A percentile compares a stretch with the other conserved stretches of the same genome.
Conservation (phyloP, 2,797 vertebrate species). For the Epinephelus malabaricus region DNA sequence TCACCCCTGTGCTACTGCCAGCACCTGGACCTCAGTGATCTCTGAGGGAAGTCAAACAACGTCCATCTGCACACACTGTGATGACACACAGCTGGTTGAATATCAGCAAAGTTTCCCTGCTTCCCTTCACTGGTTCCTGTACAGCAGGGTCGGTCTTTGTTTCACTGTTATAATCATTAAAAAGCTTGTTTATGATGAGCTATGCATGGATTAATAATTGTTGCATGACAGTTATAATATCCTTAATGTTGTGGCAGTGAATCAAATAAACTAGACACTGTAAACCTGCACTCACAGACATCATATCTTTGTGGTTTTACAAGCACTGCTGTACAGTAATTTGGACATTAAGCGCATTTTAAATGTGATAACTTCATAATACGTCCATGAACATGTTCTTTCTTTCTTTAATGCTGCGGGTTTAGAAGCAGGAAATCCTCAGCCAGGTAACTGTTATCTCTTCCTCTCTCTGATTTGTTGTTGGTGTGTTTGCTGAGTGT, state of each 20-base stretch:
- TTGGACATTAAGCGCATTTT: background rate
- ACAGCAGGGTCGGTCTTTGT: too few species aligned
- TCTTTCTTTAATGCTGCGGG: conserved; percentile 72
- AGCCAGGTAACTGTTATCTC: conserved; percentile 88
- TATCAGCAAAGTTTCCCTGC: too few species aligned
- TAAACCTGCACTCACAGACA: background rate
- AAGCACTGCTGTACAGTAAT: background rate
- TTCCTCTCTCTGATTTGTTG: background rate
- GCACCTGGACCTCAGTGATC: too few species aligned
- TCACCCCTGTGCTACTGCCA: too few species aligned
- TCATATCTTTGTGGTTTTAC: background rate
- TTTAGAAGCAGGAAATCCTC: conserved; percentile 94
- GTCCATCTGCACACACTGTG: too few species aligned
- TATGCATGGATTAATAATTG: background rate
- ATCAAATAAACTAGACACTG: background rate
- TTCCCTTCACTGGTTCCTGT: too few species aligned
- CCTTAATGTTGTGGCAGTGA: background rate
- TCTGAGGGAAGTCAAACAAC: too few species aligned
- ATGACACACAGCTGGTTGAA: too few species aligned
- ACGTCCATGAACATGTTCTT: conserved; percentile 35
- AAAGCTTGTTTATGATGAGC: too few species aligned
- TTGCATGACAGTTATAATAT: background rate
- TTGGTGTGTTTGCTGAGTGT: conserved; percentile 20
- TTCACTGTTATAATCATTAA: too few species aligned
- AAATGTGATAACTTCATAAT: background rate